Percentiles rank a stretch among this genome's conserved stretches.
These are phyloP conservation scores for Hirtodrosophila alboralis DNA, from an alignment of 2,888 invertebrate genomes.

Conservation along the genomic window DNA sequence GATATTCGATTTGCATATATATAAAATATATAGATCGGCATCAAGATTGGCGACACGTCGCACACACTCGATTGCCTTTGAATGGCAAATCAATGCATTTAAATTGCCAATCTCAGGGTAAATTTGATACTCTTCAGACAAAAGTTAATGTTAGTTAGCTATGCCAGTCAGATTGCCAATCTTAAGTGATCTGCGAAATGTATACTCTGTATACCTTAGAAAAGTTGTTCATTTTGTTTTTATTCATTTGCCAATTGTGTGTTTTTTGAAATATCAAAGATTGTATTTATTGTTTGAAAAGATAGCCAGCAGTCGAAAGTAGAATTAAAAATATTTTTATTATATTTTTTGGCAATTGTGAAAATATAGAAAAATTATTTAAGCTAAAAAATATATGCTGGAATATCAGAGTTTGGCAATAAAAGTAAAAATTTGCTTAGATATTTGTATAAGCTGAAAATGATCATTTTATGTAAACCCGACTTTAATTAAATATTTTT, in stretches of 20 bases:
- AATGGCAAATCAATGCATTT: conserved; percentile 69
- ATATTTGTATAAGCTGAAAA: no score
- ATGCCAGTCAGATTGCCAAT: conserved; percentile 34
- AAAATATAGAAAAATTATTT: no score
- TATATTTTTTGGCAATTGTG: no score
- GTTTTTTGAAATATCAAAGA: not conserved
- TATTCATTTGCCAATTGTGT: conserved; percentile 31
- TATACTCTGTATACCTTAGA: conserved; percentile 1
- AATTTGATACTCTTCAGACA: conserved; percentile 54
- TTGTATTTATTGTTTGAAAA: no score
- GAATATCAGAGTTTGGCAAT: no score
- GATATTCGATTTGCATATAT: conserved; percentile 58
- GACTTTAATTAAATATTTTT: no score
- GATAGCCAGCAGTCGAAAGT: no score
- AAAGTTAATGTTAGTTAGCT: conserved; percentile 37
- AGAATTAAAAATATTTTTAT: no score
- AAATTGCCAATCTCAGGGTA: conserved; percentile 54
- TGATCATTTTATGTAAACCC: no score
- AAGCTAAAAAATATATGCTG: no score
- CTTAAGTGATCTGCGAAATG: conserved; percentile 42
- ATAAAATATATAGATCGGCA: conserved; percentile 41
- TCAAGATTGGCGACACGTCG: conserved; percentile 50
- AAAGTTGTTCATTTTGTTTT: conserved; percentile 46
- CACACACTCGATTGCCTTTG: conserved; percentile 72
- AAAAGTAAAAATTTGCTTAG: no score